These are phyloP conservation scores for Cololabis saira DNA, from an alignment of 2,113 vertebrate species.

Conservation along the genomic window DNA sequence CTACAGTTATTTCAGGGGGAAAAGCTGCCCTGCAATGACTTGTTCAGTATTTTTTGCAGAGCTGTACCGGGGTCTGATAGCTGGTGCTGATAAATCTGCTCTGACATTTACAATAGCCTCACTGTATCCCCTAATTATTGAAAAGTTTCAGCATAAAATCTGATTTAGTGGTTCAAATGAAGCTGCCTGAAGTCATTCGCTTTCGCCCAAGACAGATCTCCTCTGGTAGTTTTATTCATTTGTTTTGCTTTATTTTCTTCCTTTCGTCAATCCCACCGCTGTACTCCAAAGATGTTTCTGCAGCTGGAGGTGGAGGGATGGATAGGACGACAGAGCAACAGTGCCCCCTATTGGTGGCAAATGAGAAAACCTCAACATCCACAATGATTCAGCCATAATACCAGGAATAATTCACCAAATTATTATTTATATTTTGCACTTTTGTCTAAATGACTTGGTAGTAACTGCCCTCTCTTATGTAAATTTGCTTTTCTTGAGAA, in stretches of 20 bases:
- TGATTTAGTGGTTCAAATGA: constrained; percentile 71
- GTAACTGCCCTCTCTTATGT: too few species aligned
- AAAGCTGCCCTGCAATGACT: constrained; percentile 28
- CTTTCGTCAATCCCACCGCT: constrained; percentile 58
- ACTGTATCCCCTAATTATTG: constrained; percentile 73
- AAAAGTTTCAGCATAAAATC: constrained; percentile 72
- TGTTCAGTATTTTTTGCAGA: constrained; percentile 23
- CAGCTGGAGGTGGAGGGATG: constrained; percentile 12
- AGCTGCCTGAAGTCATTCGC: constrained; percentile 70
- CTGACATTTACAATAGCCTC: constrained; percentile 61
- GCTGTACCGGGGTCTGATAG: constrained; percentile 44
- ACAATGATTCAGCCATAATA: constrained; percentile 6
- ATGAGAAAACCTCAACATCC: constrained; percentile 15
- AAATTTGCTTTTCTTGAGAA: too few species aligned
- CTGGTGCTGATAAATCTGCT: constrained; percentile 66
- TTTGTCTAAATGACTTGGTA: too few species aligned
- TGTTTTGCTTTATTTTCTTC: constrained; percentile 65
- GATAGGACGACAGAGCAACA: constrained; percentile 72
- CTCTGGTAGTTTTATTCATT: constrained; percentile 72
- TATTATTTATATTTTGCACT: too few species aligned
- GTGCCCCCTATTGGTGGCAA: constrained; percentile 79
- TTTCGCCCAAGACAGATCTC: constrained; percentile 57
- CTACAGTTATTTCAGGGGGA: constrained; percentile 31
- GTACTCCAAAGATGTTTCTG: constrained; percentile 42
- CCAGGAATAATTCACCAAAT: constrained; percentile 6